Evolutionary conservation across 2,888 invertebrate genomes (phyloP).

Genomic region (Taphrorychus bicolor): DNA sequence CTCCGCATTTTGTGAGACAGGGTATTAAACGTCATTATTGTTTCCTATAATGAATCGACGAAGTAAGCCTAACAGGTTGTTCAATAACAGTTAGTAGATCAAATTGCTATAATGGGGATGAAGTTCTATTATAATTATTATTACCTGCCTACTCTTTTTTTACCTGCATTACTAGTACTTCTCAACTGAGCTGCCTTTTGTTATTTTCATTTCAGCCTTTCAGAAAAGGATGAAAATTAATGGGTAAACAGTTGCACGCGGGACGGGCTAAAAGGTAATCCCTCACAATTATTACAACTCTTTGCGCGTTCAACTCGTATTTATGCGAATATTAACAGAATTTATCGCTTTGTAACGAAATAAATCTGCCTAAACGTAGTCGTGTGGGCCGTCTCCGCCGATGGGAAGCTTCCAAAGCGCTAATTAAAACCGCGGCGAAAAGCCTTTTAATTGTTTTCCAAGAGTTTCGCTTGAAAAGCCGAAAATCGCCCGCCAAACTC

Average conservation of each 20-base stretch:
- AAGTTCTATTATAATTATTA: too few relatives aligned
- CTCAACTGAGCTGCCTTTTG: not conserved
- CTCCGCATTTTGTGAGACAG: too few relatives aligned
- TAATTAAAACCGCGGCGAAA: constrained; percentile 21
- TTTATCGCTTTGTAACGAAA: constrained; percentile 26
- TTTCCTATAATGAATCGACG: too few relatives aligned
- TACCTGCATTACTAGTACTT: too few relatives aligned
- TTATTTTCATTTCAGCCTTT: not conserved
- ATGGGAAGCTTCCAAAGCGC: constrained; percentile 28
- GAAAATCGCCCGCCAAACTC: not conserved
- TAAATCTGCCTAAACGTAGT: constrained; percentile 30
- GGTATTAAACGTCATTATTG: too few relatives aligned
- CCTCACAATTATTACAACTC: constrained; percentile 30
- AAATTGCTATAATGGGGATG: too few relatives aligned
- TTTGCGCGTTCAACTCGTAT: constrained; percentile 24
- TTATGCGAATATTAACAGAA: constrained; percentile 33
- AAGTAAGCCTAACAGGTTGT: too few relatives aligned
- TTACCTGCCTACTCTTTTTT: too few relatives aligned
- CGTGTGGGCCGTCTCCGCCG: constrained; percentile 25
- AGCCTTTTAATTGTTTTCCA: constrained; percentile 6
- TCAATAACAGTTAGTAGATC: too few relatives aligned
- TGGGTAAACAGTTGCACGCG: constrained; percentile 20
- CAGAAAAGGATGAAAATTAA: not conserved
- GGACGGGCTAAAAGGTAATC: constrained; percentile 19
- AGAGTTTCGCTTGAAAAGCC: not conserved